A percentile compares a stretch with the other conserved stretches of the same genome.
Conservation (phyloP, 2,888 invertebrate genomes). For the Nineta flava region DNA sequence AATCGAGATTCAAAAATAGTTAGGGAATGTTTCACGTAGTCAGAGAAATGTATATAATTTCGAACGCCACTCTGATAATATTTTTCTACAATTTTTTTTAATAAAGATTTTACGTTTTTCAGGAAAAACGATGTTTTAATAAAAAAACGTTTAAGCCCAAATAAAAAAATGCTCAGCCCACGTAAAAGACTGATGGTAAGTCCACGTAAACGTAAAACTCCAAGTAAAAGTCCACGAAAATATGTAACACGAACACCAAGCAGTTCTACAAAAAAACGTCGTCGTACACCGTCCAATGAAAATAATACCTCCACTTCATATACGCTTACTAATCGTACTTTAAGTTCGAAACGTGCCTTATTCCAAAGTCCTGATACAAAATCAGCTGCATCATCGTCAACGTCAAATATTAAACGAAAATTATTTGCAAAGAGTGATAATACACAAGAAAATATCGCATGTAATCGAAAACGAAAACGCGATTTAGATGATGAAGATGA, state of each 20-base stretch:
- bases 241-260: conserved; percentile 33
- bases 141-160: not conserved
- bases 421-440: conserved; percentile 44
- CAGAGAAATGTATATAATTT: too few relatives aligned
- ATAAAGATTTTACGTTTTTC: not conserved
- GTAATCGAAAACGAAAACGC: conserved; percentile 33
- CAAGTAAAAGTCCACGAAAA: conserved; percentile 36
- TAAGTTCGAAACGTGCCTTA: conserved; percentile 44
- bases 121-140: not conserved
- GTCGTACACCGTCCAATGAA: conserved; percentile 25
- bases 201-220: conserved; percentile 29
- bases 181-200: conserved; percentile 26
- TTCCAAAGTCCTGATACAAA: conserved; percentile 49
- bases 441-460: conserved; percentile 13
- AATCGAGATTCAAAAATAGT: too few relatives aligned
- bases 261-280: conserved; percentile 42
- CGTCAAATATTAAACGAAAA: conserved; percentile 46
- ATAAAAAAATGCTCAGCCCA: not conserved
- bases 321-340: conserved; percentile 17
- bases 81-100: too few relatives aligned
- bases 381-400: not conserved
- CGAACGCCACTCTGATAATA: too few relatives aligned
- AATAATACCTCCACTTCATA: conserved; percentile 14
- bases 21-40: too few relatives aligned
- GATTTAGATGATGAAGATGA: conserved; percentile 24